phyloP scores from a whole-genome alignment of 2,113 vertebrate genomes.

The Megaceryle maxima region DNA sequence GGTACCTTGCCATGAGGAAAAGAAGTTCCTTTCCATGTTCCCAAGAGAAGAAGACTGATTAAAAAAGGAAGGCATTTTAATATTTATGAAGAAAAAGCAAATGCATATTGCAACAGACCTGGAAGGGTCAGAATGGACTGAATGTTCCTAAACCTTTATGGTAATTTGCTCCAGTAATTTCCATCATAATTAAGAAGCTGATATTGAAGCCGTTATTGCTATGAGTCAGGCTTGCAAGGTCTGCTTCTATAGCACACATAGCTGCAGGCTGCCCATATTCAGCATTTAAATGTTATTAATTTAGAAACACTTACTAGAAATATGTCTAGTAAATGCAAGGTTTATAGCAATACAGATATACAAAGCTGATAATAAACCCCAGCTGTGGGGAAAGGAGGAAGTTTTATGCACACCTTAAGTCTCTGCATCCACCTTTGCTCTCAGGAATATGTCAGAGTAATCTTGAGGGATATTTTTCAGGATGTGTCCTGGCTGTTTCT shows the following conservation, averaged over 20 bases:
- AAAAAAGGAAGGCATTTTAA: conserved; percentile 3
- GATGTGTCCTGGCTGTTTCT: not conserved
- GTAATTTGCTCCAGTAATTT: conserved; percentile 63
- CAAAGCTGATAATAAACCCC: conserved; percentile 42
- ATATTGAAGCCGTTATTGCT: conserved; percentile 13
- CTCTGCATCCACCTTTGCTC: conserved; percentile 26
- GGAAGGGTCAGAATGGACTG: conserved; percentile 58
- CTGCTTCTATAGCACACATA: conserved; percentile 7
- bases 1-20: conserved; percentile 53
- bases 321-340: conserved; percentile 7
- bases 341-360: conserved; percentile 17
- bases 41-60: conserved; percentile 4
- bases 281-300: conserved; percentile 40
- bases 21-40: not conserved
- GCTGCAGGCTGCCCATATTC: conserved; percentile 42
- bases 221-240: conserved; percentile 49
- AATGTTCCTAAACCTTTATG: conserved; percentile 68
- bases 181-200: conserved; percentile 57
- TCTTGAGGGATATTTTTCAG: not conserved
- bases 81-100: conserved; percentile 55
- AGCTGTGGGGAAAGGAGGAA: conserved; percentile 7
- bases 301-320: conserved; percentile 35
- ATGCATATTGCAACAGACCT: conserved; percentile 49
- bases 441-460: not conserved
- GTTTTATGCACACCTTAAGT: conserved; percentile 9